A percentile compares a stretch with the other conserved stretches of the same genome.
Evolutionary conservation across 2,888 invertebrate genomes (phyloP).

Genomic region (Xestobium rufovillosum): DNA sequence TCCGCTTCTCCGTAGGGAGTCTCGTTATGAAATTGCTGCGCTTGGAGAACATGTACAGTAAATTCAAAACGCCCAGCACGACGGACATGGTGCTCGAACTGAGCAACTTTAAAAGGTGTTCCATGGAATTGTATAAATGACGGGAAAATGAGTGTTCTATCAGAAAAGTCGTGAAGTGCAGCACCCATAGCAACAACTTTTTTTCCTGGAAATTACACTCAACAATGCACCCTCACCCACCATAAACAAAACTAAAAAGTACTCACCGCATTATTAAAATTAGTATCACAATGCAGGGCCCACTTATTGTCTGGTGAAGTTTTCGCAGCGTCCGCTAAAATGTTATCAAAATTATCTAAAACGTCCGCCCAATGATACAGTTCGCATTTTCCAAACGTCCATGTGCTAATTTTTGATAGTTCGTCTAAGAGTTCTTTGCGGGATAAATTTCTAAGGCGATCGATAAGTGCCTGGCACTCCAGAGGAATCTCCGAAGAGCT

Average conservation of each 20-base stretch:
- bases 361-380: constrained; percentile 81
- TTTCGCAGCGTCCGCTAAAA: constrained; percentile 66
- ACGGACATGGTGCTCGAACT: constrained; percentile 76
- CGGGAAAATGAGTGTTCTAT: constrained; percentile 84
- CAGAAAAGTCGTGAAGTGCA: constrained; percentile 74
- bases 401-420: constrained; percentile 65
- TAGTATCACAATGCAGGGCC: constrained; percentile 66
- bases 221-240: no score
- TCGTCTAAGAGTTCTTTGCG: constrained; percentile 59
- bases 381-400: constrained; percentile 84
- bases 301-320: constrained; percentile 55
- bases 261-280: constrained; percentile 52
- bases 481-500: constrained; percentile 74
- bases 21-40: constrained; percentile 79
- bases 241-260: no score
- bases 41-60: constrained; percentile 84
- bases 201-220: constrained; percentile 51
- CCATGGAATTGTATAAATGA: constrained; percentile 81
- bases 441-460: constrained; percentile 59
- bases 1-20: constrained; percentile 62
- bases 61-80: constrained; percentile 74
- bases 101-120: constrained; percentile 68
- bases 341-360: constrained; percentile 65
- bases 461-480: constrained; percentile 71
- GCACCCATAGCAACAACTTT: constrained; percentile 62